A percentile compares a stretch with the other conserved stretches of the same genome.
Conservation (phyloP, 2,888 invertebrate species). For the Colostygia pectinataria region DNA sequence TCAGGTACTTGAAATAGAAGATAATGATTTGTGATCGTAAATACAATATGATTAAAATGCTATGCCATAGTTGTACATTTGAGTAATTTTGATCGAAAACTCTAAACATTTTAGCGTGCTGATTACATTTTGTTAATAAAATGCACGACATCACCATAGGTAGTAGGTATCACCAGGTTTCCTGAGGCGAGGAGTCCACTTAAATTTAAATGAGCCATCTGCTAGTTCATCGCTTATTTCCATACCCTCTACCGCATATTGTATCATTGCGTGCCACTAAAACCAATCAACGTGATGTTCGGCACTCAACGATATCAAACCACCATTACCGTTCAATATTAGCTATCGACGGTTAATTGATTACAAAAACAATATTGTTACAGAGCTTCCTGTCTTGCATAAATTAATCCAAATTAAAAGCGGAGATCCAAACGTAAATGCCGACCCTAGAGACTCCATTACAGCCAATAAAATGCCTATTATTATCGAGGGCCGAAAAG, state of each 20-base stretch:
- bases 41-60: too few relatives aligned
- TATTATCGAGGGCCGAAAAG: conserved; percentile 82
- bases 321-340: conserved; percentile 57
- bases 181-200: conserved; percentile 1
- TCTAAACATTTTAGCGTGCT: background rate
- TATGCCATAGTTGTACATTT: too few relatives aligned
- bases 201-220: conserved; percentile 17
- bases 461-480: conserved; percentile 82
- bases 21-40: too few relatives aligned
- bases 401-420: conserved; percentile 79
- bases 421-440: conserved; percentile 68
- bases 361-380: conserved; percentile 65
- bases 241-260: conserved; percentile 44
- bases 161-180: background rate
- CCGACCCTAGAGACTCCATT: conserved; percentile 82
- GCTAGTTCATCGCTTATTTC: conserved; percentile 15
- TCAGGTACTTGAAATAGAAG: too few relatives aligned
- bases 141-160: too few relatives aligned
- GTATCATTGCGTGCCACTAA: conserved; percentile 61
- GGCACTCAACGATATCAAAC: conserved; percentile 69
- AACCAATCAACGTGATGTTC: conserved; percentile 70
- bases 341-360: conserved; percentile 68
- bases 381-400: conserved; percentile 64
- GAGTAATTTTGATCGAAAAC: too few relatives aligned
- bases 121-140: too few relatives aligned